A percentile compares a stretch with the other conserved stretches of the same genome.
Evolutionary conservation across 2,888 invertebrate genomes (phyloP).

Genomic region (Azorinus chamasolen): DNA sequence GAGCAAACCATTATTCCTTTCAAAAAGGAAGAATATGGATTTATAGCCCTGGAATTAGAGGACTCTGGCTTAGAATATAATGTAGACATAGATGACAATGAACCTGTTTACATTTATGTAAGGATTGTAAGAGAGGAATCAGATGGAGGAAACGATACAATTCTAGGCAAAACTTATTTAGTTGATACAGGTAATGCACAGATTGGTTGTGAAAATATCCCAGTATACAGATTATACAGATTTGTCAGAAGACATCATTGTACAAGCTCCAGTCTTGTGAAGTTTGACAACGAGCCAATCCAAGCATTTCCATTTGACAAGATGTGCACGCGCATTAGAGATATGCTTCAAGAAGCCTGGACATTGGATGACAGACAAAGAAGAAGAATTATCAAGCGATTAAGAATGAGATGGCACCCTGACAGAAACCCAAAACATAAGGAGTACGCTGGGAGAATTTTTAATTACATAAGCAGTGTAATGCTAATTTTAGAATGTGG

Average conservation of each 20-base stretch:
- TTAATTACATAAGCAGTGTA: slow-evolving; percentile 53
- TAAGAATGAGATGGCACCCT: slow-evolving; percentile 64
- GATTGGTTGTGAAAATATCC: neutral
- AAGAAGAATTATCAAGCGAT: slow-evolving; percentile 45
- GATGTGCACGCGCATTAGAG: slow-evolving; percentile 30
- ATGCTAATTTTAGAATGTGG: slow-evolving; percentile 48
- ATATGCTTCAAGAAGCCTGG: slow-evolving; percentile 42
- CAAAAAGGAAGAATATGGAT: slow-evolving; percentile 41
- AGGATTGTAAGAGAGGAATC: too few species aligned
- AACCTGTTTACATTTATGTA: neutral
- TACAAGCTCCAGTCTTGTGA: too few species aligned
- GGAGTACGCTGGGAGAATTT: slow-evolving; percentile 52
- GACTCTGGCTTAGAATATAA: slow-evolving; percentile 4
- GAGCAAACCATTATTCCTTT: slow-evolving; percentile 34
- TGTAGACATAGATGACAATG: slow-evolving; percentile 1
- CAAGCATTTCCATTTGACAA: slow-evolving; percentile 35
- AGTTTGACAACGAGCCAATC: too few species aligned
- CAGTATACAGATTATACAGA: slow-evolving; percentile 3
- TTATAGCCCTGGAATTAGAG: slow-evolving; percentile 50
- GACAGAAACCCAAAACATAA: slow-evolving; percentile 61
- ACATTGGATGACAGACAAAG: slow-evolving; percentile 33
- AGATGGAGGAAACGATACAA: too few species aligned
- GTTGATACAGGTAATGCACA: too few species aligned
- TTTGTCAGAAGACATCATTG: neutral
- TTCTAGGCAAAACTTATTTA: too few species aligned